phyloP scores from a whole-genome alignment of 2,797 vertebrate species.

The Pseudotriccus pelzelni region DNA sequence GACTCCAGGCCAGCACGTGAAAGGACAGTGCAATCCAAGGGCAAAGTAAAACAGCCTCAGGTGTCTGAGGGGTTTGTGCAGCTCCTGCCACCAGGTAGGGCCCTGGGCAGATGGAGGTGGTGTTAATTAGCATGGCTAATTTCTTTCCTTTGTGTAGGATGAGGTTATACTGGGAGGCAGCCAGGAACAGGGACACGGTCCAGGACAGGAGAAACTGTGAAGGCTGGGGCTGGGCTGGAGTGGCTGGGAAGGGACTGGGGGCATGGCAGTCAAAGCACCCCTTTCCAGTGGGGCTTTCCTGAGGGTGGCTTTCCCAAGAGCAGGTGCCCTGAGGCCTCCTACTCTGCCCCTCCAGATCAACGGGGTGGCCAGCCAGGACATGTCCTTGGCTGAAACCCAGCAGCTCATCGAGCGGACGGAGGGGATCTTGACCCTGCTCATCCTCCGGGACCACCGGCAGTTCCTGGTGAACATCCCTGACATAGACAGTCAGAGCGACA shows the following conservation, averaged over 20 bases:
- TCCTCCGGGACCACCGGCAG: slow-evolving; percentile 87
- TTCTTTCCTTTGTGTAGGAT: neutral
- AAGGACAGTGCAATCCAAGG: neutral
- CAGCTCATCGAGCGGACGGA: slow-evolving; percentile 90
- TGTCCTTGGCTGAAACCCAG: slow-evolving; percentile 92
- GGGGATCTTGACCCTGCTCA: slow-evolving; percentile 86
- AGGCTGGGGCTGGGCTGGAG: neutral
- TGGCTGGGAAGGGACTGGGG: neutral
- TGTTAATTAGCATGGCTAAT: neutral
- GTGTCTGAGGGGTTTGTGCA: neutral
- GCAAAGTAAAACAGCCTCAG: neutral
- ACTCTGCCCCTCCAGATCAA: slow-evolving; percentile 84
- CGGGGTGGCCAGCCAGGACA: slow-evolving; percentile 89
- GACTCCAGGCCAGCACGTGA: rapidly evolving
- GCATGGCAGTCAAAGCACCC: neutral
- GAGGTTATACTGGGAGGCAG: neutral
- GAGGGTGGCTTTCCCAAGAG: neutral
- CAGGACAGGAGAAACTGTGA: neutral
- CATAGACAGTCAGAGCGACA: slow-evolving; percentile 82
- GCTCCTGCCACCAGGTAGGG: rapidly evolving
- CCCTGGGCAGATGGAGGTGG: neutral
- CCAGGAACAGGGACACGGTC: neutral
- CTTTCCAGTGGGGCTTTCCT: rapidly evolving
- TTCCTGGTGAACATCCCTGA: slow-evolving; percentile 93
- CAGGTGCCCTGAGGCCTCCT: neutral